phyloP scores from a whole-genome alignment of 2,113 vertebrate species.

The Carassius auratus region DNA sequence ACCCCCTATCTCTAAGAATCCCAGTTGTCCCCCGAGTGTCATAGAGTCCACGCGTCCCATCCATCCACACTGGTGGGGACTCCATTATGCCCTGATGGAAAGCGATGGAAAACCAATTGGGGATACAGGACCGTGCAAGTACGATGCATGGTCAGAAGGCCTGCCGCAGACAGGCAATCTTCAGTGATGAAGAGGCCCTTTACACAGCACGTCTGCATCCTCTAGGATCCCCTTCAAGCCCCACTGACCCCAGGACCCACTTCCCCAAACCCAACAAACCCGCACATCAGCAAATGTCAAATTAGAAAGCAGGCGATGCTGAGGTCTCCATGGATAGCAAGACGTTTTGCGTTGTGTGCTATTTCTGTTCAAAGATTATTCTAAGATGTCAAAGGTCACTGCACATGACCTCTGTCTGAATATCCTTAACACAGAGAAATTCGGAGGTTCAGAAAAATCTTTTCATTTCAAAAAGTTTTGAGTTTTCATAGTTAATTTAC shows the following conservation, averaged over 20 bases:
- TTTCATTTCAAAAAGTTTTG: neutral
- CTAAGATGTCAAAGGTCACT: constrained; percentile 5
- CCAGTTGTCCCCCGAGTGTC: constrained; percentile 53
- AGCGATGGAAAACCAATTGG: constrained; percentile 72
- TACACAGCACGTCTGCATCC: constrained; percentile 59
- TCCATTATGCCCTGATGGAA: constrained; percentile 73
- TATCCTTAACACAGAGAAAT: neutral
- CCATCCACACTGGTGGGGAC: constrained; percentile 70
- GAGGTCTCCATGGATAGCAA: neutral
- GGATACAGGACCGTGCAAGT: constrained; percentile 60
- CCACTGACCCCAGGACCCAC: constrained; percentile 52
- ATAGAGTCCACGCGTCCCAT: constrained; percentile 60
- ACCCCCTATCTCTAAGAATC: constrained; percentile 52
- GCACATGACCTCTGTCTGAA: neutral
- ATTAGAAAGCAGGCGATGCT: constrained; percentile 5
- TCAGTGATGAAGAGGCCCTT: constrained; percentile 74
- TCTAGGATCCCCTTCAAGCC: constrained; percentile 73
- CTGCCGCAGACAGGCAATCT: constrained; percentile 75
- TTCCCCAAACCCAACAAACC: neutral
- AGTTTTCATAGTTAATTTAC: constrained; percentile 31
- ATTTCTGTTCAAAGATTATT: neutral
- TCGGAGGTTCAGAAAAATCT: neutral
- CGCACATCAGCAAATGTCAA: constrained; percentile 40
- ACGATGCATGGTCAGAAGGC: constrained; percentile 61
- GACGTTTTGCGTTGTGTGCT: neutral